Evolutionary conservation across 2,797 vertebrate species (phyloP).

Genomic region (Pangasius mekongensis): DNA sequence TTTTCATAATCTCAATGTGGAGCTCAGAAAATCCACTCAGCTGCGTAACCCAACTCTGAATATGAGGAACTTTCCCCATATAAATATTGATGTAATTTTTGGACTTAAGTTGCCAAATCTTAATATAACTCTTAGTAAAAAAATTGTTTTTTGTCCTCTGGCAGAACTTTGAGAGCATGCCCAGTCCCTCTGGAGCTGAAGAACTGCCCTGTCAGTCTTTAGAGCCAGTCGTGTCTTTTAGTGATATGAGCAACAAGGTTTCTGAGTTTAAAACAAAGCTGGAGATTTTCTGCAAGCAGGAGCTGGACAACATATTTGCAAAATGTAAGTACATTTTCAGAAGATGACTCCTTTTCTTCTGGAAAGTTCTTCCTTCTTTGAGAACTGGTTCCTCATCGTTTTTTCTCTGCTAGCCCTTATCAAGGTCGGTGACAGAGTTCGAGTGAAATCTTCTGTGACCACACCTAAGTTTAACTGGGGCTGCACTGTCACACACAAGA

Average conservation of each 20-base stretch:
- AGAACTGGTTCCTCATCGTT: neutral
- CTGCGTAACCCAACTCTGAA: neutral
- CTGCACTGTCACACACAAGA: slow-evolving; percentile 20
- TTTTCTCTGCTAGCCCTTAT: neutral
- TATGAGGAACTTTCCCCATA: neutral
- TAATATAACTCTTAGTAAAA: neutral
- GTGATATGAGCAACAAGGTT: slow-evolving; percentile 2
- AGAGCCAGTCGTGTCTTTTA: slow-evolving; percentile 22
- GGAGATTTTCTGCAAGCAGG: slow-evolving; percentile 24
- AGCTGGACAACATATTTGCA: slow-evolving; percentile 26
- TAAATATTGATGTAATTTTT: neutral
- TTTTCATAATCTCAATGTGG: neutral
- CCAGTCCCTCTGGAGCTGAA: slow-evolving; percentile 15
- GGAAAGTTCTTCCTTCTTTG: neutral
- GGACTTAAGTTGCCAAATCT: too few relatives aligned
- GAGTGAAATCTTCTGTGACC: slow-evolving; percentile 38
- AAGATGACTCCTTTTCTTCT: neutral
- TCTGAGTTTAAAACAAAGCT: slow-evolving; percentile 38
- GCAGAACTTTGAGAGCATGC: slow-evolving; percentile 43
- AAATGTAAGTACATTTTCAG: slow-evolving; percentile 15
- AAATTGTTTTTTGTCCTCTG: neutral
- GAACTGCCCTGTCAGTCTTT: neutral
- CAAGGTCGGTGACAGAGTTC: slow-evolving; percentile 39
- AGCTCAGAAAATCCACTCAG: neutral
- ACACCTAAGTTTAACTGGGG: slow-evolving; percentile 45